Base-by-base conservation (phyloP, 2,113 vertebrate species). In the Psephotus haematonotus region DNA sequence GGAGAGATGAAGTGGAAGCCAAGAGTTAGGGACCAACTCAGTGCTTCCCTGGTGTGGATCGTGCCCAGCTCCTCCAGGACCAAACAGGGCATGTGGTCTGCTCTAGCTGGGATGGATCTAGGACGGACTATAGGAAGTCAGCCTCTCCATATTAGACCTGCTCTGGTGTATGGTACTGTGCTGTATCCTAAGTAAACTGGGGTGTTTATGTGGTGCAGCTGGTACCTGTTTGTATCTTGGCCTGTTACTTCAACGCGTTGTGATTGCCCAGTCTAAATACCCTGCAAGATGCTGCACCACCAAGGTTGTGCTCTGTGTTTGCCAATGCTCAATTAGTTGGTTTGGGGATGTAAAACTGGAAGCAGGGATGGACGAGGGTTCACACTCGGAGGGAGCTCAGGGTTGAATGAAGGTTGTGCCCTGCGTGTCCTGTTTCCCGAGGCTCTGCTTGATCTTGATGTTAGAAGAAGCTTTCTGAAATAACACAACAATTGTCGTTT, bases 391-490 rank as follows among this genome's bases (percentile, higher is more conserved):
- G 70, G 41, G 60, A 33, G 55, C 83, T 86, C 80, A 41, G 92
- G 83, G 80, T 86, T 55, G 83, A 43, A 4, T 1, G 27, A 92
- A 89, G 92, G 95, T 92, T 86, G 83, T 47, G 49, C 50, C 69
- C 31, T 0, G 0, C 92, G 74, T 47, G 49, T 55, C 64, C 31
- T 0, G 0, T 96, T 63, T 79, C 96, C 96, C 3, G 55, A 68
- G 95, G 96, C 96, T 84, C 83, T 96, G 57, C 86, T 95, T 96
- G 91, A 95, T 91, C 65, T 57, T 93, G 86, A 86, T 89, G 64
- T 64, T 47, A 59, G 63, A 74, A 93, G 96, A 74, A 95, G 86
- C 72, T 70, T 70, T n/a, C 80, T 71, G 91, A 77, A 13, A 78
- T 86, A 81, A 43, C 55, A 13, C 91, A 92, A 88, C 96, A 87